Evolutionary conservation across 1,140 invertebrate species (phyloP).

Genomic region (Zaprionus gabonicus): DNA sequence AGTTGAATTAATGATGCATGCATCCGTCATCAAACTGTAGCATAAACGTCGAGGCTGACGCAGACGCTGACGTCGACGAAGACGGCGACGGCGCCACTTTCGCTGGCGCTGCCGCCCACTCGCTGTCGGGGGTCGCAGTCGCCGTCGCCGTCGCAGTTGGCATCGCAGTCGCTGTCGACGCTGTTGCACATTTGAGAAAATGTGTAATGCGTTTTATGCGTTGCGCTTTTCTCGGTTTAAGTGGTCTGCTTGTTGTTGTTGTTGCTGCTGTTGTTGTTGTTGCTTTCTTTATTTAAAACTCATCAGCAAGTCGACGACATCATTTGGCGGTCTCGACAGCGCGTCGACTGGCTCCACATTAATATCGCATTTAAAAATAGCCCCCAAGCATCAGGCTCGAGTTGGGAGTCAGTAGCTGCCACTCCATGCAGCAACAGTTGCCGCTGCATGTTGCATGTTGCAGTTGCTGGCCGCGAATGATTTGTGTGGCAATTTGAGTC

Average conservation of each 20-base stretch:
- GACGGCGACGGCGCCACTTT: slow-evolving; percentile 57
- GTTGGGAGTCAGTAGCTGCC: slow-evolving; percentile 37
- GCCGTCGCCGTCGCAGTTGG: slow-evolving; percentile 28
- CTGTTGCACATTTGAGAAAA: slow-evolving; percentile 65
- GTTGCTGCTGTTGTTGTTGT: slow-evolving; percentile 34
- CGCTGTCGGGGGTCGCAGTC: slow-evolving; percentile 16
- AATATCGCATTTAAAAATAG: slow-evolving; percentile 75
- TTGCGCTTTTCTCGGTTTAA: slow-evolving; percentile 52
- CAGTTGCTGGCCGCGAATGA: slow-evolving; percentile 55
- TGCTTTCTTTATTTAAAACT: slow-evolving; percentile 77
- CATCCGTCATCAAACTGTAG: slow-evolving; percentile 77
- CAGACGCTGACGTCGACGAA: slow-evolving; percentile 29
- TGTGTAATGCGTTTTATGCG: slow-evolving; percentile 65
- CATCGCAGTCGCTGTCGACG: slow-evolving; percentile 22
- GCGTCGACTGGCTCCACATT: slow-evolving; percentile 59
- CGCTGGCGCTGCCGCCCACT: slow-evolving; percentile 60
- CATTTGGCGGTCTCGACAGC: slow-evolving; percentile 63
- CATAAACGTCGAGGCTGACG: slow-evolving; percentile 35
- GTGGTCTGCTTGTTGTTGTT: slow-evolving; percentile 52
- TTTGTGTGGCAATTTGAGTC: slow-evolving; percentile 27
- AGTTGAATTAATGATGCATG: slow-evolving; percentile 82
- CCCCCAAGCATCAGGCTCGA: slow-evolving; percentile 13
- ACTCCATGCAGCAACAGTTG: slow-evolving; percentile 35
- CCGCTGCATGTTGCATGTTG: slow-evolving; percentile 44
- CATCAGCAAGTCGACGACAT: slow-evolving; percentile 77